Evolutionary conservation across 2,113 vertebrate genomes (phyloP), one percentile per base, ranked within the genome.

Genomic region (Pluvianellus socialis): DNA sequence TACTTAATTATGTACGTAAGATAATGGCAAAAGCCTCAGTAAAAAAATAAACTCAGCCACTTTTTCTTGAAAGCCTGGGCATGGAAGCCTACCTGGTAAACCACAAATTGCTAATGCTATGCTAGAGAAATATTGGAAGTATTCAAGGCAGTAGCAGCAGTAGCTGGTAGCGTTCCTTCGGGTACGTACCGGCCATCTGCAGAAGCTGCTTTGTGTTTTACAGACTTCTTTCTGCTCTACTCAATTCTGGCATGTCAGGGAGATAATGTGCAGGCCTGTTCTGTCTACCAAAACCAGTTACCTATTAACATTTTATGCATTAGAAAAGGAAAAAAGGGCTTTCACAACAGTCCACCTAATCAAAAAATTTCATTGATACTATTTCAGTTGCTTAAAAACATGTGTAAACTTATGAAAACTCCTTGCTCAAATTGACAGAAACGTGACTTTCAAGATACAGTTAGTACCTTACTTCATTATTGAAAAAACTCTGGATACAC

Each of bases 241-340:
- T 84, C 63, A 92, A 7, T 94, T 93, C 85, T 86, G 47, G 28
- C 7, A 17, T 17, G 47, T 67, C 26, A 80, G 24, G 13, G 44
- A 96, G 79, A 96, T 35, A 70, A 94, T 35, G 33, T n/a, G 6
- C 59, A 92, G 76, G 38, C 68, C 42, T 49, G 59, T 35, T 86
- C 33, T 86, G n/a, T 30, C 66, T 61, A 80, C 33, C 24, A 67
- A 92, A 95, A 58, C 9, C 16, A 42, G 53, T 59, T 71, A 91
- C 73, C 24, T 66, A 10, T 38, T 44, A 82, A 30, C 21, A 63
- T 90, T 88, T 88, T 73, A 42, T 27, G 17, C 40, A 61, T 79
- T 55, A 85, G 86, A 68, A 76, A 81, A 15, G 9, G 1, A 12
- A 49, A 68, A 81, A 71, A 7, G 0, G 5, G 4, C 14, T 93